Percentiles rank a stretch among this genome's conserved stretches.
Evolutionary conservation across 2,797 vertebrate species (phyloP).

Genomic region (Onychomys arenicola): DNA sequence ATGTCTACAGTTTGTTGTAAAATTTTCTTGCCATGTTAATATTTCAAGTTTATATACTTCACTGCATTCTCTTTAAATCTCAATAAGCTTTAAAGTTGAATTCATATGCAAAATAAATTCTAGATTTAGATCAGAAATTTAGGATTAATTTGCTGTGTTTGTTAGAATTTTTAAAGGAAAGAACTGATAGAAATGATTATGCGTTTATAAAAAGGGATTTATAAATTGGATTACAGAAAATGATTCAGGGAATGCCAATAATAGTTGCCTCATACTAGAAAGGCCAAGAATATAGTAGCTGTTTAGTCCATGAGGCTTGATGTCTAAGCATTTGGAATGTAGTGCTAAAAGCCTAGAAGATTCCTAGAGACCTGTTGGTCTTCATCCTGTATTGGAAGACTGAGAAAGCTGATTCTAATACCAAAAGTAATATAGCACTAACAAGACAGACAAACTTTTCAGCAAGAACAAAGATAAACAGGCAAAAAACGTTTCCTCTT

Average conservation of each 20-base stretch:
- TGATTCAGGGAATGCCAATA: neutral
- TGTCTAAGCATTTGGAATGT: neutral
- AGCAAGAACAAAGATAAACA: neutral
- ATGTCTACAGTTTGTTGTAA: neutral
- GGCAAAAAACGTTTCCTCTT: neutral
- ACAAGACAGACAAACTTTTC: neutral
- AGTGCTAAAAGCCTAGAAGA: neutral
- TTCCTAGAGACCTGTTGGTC: neutral
- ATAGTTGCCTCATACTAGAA: neutral
- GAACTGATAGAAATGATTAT: neutral
- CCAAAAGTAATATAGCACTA: neutral
- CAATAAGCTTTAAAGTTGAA: neutral
- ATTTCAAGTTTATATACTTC: neutral
- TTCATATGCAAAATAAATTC: neutral
- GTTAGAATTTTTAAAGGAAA: neutral
- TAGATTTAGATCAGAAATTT: neutral
- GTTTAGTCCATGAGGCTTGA: neutral
- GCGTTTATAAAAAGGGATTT: neutral
- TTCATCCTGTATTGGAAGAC: neutral
- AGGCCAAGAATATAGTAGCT: neutral
- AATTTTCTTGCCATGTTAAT: constrained; percentile 11
- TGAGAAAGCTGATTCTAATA: neutral
- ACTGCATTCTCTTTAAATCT: neutral
- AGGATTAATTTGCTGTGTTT: neutral
- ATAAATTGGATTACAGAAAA: neutral